Conservation (phyloP, 2,888 invertebrate species). For the Meliscaeva auricollis region DNA sequence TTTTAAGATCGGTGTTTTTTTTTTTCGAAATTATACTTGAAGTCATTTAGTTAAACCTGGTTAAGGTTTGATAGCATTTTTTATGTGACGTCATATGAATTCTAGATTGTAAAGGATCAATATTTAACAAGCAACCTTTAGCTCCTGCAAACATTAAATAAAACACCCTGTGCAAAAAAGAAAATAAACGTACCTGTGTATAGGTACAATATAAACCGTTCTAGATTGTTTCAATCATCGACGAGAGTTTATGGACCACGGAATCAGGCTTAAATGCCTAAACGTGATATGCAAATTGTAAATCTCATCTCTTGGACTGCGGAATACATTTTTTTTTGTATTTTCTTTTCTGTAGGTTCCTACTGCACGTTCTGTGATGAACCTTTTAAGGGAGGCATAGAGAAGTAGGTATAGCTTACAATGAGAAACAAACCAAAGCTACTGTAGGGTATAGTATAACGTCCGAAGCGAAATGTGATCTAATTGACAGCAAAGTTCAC, state of each 20-base stretch:
- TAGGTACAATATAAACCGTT: slow-evolving; percentile 21
- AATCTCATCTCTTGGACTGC: slow-evolving; percentile 57
- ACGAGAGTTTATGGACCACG: slow-evolving; percentile 72
- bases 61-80: too few relatives aligned
- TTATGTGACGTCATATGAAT: too few relatives aligned
- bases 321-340: slow-evolving; percentile 17
- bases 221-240: slow-evolving; percentile 72
- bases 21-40: too few relatives aligned
- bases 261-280: slow-evolving; percentile 70
- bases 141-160: too few relatives aligned
- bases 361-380: slow-evolving; percentile 25
- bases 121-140: too few relatives aligned
- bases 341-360: slow-evolving; percentile 8
- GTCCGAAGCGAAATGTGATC: slow-evolving; percentile 52
- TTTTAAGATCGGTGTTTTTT: too few relatives aligned
- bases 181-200: background rate
- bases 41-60: too few relatives aligned
- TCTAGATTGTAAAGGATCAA: too few relatives aligned
- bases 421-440: slow-evolving; percentile 27
- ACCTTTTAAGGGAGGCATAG: slow-evolving; percentile 52
- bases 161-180: background rate
- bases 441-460: slow-evolving; percentile 38
- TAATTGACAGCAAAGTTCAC: slow-evolving; percentile 72
- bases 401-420: slow-evolving; percentile 10
- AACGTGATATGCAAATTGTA: slow-evolving; percentile 75